Base-by-base conservation (phyloP, 2,888 invertebrate species). In the Acanthosepion pharaonis region DNA sequence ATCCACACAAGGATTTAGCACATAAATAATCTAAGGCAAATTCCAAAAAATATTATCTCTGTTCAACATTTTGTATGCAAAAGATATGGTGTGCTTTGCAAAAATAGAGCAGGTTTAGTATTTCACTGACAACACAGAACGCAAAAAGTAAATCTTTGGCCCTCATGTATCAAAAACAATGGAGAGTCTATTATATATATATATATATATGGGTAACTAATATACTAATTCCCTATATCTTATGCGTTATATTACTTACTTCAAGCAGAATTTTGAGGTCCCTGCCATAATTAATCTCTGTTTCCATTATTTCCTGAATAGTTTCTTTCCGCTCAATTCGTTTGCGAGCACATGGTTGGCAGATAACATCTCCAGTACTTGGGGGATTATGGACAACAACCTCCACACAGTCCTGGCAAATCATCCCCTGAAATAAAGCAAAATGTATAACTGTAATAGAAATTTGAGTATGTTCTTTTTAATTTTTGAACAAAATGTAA, bases 301-400 rank as follows among this genome's bases (percentile, higher is more conserved):
- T 99, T 97, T 99, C 99, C 9, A 99, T 98, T 95, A 99, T 99
- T 98, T 99, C 99, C 8, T 98, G 98, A 94, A 99, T 98, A 78
- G 99, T 99, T 98, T 99, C 99, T 97, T 99, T 99, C 94, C 99
- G 98, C 97, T 99, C 99, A 20, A 98, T 98, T 94, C 99, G 98
- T 97, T 98, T 98, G 97, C 99, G 98, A 95, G 98, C 98, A 97
- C 99, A 99, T 97, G 99, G 99, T 95, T 98, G 98, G 97, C 99
- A 99, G 48, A 94, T 59, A 55, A 59, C 28, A 55, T 94, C 94
- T 53, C 53, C 53, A 25, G 48, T 48, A 94, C 59, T 64, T 48
- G 55, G 59, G 25, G 55, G 42, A 55, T 94, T 94, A 64, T 94
- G 48, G 55, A 94, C 64, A 53, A 94, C 55, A 64, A 64, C 64